Base-by-base conservation (phyloP, 2,113 vertebrate genomes). In the Macheiramphus alcinus region DNA sequence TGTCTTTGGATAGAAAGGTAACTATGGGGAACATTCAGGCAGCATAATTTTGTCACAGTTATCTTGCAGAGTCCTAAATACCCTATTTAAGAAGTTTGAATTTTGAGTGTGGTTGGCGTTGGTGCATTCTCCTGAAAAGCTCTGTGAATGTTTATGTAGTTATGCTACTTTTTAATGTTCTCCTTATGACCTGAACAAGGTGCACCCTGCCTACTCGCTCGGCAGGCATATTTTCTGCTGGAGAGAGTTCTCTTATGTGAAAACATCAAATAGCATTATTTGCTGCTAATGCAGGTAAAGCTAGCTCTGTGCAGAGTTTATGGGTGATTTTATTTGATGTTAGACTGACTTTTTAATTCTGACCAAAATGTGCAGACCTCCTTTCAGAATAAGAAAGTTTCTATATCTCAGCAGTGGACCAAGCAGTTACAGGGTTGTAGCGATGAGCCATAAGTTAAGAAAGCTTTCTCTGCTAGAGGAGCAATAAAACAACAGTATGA, bases 91-190 rank as follows among this genome's bases (percentile, higher is more conserved):
- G 70, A 32, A 71, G 74, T 45, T 0, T 6, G 10, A 40, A n/a
- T 84, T 65, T 53, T 31, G 13, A 29, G 31, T 21, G 12, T 13
- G 32, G 5, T 48, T 32, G 15, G 0, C 0, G 0, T 8, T 20
- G n/a, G 22, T n/a, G 31, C n/a, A 5, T n/a, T 4, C 3, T 40
- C 38, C 16, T 25, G 21, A 16, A 47, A 78, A 78, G 7, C 8
- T 67, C 7, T 0, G 14, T 12, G 50, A 3, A 2, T 27, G 1
- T 67, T 74, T 40, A 8, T 42, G 76, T 4, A 4, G 9, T 78
- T 12, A 1, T 1, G 16, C 7, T 48, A 0, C 14, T 45, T 86
- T 85, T 52, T 7, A 52, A 8, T 13, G 34, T 45, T 68, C 42
- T 73, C 59, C 66, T 56, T 53, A 15, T 11, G 48, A 58, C 61